phyloP scores from a whole-genome alignment of 2,888 invertebrate species.

The Pherbina coryleti region DNA sequence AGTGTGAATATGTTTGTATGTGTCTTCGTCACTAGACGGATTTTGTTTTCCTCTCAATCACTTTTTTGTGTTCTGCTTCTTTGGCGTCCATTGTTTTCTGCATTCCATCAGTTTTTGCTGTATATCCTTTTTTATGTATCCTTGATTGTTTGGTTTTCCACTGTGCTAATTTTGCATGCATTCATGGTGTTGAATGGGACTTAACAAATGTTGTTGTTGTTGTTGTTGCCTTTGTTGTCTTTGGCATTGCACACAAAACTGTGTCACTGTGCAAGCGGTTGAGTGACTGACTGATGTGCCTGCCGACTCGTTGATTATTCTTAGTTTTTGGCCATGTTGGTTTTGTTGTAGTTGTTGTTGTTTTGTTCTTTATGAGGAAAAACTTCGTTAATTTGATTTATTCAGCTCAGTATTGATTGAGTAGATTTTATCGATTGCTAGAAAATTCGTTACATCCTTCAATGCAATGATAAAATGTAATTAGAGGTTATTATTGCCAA shows the following conservation, averaged over 20 bases:
- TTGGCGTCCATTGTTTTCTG: conserved; percentile 1
- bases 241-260: neutral
- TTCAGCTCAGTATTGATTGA: neutral
- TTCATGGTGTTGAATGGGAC: conserved; percentile 11
- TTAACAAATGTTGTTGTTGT: no score
- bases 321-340: neutral
- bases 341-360: neutral
- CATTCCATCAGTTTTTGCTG: neutral
- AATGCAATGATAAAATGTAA: neutral
- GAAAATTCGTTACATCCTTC: neutral
- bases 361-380: neutral
- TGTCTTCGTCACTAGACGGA: neutral
- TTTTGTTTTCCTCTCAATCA: neutral
- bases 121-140: neutral
- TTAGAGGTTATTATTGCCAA: no score
- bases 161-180: conserved; percentile 28
- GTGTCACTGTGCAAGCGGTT: conserved; percentile 20
- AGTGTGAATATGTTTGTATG: neutral
- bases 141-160: neutral
- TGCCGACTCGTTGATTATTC: conserved; percentile 2
- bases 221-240: neutral
- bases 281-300: conserved; percentile 6
- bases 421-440: no score
- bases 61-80: neutral
- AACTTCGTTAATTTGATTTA: neutral